These are phyloP conservation scores for Thymelicus acteon DNA, from an alignment of 2,888 invertebrate species.

Conservation along the genomic window DNA sequence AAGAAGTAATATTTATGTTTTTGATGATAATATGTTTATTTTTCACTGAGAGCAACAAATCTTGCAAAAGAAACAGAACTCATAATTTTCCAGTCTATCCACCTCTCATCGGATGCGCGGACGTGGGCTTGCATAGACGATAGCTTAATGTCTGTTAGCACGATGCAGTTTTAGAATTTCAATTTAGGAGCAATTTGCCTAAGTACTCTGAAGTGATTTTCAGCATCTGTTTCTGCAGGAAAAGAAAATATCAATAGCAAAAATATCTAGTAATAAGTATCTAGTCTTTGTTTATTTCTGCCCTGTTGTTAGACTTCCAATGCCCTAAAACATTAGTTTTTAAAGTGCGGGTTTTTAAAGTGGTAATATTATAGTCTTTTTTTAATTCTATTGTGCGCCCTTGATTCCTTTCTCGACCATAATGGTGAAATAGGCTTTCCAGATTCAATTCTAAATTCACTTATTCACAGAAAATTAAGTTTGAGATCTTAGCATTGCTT, in stretches of 20 bases:
- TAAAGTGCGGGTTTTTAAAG: no score
- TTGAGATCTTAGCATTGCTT: no score
- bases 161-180: constrained; percentile 15
- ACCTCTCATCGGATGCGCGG: neutral
- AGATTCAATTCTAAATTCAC: no score
- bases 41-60: neutral
- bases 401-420: no score
- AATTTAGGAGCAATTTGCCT: constrained; percentile 13
- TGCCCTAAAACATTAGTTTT: no score
- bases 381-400: no score
- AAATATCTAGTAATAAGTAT: neutral
- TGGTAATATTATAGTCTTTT: no score
- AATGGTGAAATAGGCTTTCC: no score
- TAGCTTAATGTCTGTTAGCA: constrained; percentile 12
- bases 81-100: constrained; percentile 2
- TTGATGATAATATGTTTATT: constrained; percentile 2
- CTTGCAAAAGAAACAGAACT: constrained; percentile 16
- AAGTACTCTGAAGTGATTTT: neutral
- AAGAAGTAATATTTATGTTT: constrained; percentile 8
- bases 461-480: no score
- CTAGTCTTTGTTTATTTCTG: neutral
- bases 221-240: neutral
- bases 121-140: constrained; percentile 11
- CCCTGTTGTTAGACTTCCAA: neutral
- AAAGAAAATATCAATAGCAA: neutral